These are phyloP conservation scores for Myocastor coypus DNA, from an alignment of 2,113 vertebrate genomes.

Conservation along the genomic window DNA sequence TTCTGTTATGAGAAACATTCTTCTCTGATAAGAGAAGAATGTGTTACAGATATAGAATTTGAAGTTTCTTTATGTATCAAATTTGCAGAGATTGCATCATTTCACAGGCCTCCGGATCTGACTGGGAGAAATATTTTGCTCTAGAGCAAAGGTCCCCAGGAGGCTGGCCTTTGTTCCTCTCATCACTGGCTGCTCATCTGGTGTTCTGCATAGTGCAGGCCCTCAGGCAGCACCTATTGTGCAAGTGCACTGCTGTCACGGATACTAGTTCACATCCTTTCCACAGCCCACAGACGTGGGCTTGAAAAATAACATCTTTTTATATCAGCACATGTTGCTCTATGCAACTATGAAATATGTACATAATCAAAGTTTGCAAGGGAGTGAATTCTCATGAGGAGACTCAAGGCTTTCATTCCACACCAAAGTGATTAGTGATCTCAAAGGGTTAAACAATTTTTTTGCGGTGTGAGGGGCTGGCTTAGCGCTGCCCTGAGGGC, in stretches of 20 bases:
- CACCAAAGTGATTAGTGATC: neutral
- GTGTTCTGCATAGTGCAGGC: neutral
- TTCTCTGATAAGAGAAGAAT: neutral
- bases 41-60: neutral
- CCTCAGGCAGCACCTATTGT: neutral
- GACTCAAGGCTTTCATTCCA: neutral
- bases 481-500: no score
- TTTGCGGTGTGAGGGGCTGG: no score
- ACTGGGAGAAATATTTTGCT: neutral
- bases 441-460: neutral
- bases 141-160: neutral
- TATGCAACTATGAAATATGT: neutral
- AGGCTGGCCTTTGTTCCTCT: neutral
- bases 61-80: neutral
- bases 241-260: neutral
- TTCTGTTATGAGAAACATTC: neutral
- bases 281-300: neutral
- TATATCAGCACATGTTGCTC: neutral
- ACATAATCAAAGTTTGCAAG: neutral
- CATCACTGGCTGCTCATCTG: neutral
- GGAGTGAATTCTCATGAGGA: neutral
- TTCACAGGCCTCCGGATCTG: constrained; percentile 13
- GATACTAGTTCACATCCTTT: neutral
- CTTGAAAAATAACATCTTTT: neutral
- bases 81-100: neutral